These are phyloP conservation scores for Spialia ferax DNA, from an alignment of 2,888 invertebrate species.

Conservation along the genomic window DNA sequence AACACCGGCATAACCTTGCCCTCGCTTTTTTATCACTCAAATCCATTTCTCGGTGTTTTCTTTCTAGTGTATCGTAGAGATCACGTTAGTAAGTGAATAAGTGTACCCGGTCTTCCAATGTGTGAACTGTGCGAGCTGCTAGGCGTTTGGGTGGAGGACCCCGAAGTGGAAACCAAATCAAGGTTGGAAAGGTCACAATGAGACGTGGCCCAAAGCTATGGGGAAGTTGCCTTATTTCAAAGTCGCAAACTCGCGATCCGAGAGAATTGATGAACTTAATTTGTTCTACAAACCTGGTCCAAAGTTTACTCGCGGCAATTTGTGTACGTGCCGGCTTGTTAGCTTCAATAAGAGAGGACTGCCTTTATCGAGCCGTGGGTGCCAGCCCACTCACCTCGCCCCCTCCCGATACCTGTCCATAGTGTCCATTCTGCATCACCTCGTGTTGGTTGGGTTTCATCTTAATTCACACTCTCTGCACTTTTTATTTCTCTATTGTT, in stretches of 20 bases:
- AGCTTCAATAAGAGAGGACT: slow-evolving; percentile 70
- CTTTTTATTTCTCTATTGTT: slow-evolving; percentile 57
- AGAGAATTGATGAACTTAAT: slow-evolving; percentile 63
- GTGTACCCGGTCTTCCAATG: slow-evolving; percentile 70
- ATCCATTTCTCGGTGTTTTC: slow-evolving; percentile 40
- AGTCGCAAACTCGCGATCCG: slow-evolving; percentile 63
- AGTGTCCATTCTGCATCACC: slow-evolving; percentile 68
- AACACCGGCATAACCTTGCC: slow-evolving; percentile 72
- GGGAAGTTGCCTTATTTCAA: slow-evolving; percentile 66
- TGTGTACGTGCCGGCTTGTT: slow-evolving; percentile 71
- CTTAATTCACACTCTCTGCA: slow-evolving; percentile 73
- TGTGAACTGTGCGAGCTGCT: slow-evolving; percentile 64
- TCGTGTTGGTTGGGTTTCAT: slow-evolving; percentile 66
- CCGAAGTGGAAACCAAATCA: slow-evolving; percentile 94
- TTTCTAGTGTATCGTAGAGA: slow-evolving; percentile 45
- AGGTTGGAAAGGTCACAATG: slow-evolving; percentile 91
- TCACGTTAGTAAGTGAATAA: slow-evolving; percentile 39
- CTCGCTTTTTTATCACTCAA: slow-evolving; percentile 51
- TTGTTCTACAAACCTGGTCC: slow-evolving; percentile 54
- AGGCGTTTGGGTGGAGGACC: slow-evolving; percentile 87
- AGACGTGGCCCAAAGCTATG: slow-evolving; percentile 89
- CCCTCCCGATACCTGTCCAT: slow-evolving; percentile 67
- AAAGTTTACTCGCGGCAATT: slow-evolving; percentile 66
- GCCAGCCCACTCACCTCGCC: slow-evolving; percentile 74
- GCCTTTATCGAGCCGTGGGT: slow-evolving; percentile 85